A percentile compares a stretch with the other conserved stretches of the same genome.
Conservation (phyloP, 30 jellyfish, hydroid and myxozoan genomes). For the Clytia hemisphaerica region DNA sequence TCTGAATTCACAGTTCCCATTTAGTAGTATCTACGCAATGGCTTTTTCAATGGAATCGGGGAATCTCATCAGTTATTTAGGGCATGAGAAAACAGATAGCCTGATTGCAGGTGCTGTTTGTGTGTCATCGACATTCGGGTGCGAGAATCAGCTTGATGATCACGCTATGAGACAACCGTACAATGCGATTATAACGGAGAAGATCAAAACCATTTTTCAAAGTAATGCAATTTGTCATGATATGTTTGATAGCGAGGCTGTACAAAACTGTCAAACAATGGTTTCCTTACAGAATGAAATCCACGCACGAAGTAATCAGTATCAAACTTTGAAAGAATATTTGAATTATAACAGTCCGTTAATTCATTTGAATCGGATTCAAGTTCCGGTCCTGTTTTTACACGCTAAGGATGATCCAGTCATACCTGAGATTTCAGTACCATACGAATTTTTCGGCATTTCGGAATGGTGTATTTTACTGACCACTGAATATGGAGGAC, state of each 20-base stretch:
- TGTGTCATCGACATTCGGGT: slow-evolving; percentile 23
- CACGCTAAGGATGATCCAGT: slow-evolving; percentile 30
- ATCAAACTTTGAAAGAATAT: neutral
- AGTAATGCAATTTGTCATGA: neutral
- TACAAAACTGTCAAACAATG: neutral
- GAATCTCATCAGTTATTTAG: slow-evolving; percentile 7
- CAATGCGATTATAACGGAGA: slow-evolving; percentile 16
- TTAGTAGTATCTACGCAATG: slow-evolving; percentile 12
- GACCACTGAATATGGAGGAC: slow-evolving; percentile 32
- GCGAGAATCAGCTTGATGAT: slow-evolving; percentile 7
- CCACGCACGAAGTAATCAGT: slow-evolving; percentile 9
- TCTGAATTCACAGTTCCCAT: slow-evolving; percentile 12
- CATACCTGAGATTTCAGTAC: slow-evolving; percentile 13
- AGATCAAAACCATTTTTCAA: slow-evolving; percentile 11
- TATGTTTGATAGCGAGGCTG: neutral
- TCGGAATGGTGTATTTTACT: slow-evolving; percentile 16
- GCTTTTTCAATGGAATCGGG: slow-evolving; percentile 30
- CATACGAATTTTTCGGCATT: neutral
- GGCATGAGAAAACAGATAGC: neutral
- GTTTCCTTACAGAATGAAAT: slow-evolving; percentile 18
- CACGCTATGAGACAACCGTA: slow-evolving; percentile 27
- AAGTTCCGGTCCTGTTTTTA: slow-evolving; percentile 12
- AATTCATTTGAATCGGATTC: neutral
- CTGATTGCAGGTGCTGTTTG: slow-evolving; percentile 19
- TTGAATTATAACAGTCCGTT: neutral